These are phyloP conservation scores for Tauraco erythrolophus DNA, from an alignment of 2,113 vertebrate species.

Conservation along the genomic window DNA sequence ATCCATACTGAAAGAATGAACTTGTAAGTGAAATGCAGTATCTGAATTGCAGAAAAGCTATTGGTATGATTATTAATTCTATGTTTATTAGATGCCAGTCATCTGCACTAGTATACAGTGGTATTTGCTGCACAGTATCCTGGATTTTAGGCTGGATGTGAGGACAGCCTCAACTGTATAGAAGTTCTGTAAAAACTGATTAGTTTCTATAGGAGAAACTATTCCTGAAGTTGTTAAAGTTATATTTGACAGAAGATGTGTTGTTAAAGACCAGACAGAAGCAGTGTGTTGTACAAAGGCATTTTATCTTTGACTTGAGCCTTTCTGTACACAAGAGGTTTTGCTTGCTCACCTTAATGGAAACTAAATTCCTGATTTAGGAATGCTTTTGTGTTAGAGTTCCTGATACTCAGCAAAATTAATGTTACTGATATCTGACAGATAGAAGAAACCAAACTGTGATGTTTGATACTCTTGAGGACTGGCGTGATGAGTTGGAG, in stretches of 20 bases:
- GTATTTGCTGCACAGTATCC: neutral
- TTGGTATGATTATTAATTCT: neutral
- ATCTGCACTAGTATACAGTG: neutral
- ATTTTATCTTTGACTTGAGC: neutral
- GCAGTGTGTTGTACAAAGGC: neutral
- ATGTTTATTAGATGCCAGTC: neutral
- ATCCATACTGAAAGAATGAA: neutral
- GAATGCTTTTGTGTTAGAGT: neutral
- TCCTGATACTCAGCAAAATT: neutral
- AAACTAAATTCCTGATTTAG: neutral
- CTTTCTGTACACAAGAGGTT: neutral
- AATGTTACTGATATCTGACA: neutral
- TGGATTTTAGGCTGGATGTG: neutral
- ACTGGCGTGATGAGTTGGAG: conserved; percentile 86
- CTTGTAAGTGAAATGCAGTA: neutral
- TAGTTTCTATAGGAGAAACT: neutral
- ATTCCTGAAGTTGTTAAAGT: neutral
- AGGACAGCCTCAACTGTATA: neutral
- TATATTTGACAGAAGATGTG: neutral
- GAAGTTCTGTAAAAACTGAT: neutral
- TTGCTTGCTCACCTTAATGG: neutral
- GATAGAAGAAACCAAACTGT: conserved; percentile 72
- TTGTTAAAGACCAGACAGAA: neutral
- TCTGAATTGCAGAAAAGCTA: neutral
- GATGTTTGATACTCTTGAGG: conserved; percentile 84